Base-by-base conservation (phyloP, 2,113 vertebrate genomes). In the Gymnocephalus cernua region DNA sequence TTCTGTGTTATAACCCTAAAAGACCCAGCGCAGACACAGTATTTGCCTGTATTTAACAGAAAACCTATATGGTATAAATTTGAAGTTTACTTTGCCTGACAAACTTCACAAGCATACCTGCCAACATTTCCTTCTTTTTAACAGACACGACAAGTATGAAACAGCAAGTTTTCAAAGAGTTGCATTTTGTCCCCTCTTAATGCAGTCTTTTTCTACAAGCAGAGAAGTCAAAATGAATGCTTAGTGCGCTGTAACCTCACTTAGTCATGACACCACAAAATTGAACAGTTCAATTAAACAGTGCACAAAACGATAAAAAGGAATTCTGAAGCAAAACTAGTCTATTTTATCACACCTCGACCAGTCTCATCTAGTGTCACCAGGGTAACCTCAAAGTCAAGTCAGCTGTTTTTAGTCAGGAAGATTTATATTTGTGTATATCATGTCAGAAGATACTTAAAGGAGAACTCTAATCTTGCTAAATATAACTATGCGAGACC, bases 201-300 rank as follows among this genome's bases (percentile, higher is more conserved):
- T 21, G 29, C 7, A 13, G 21, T 50, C 5, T 50, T 61, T 35
- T 14, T 41, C 21, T 59, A 35, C 29, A 1, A 12, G 29, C 21
- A 48, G 6, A 35, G 21, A 51, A 58, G 15, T 50, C 54, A 12
- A 53, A 71, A 79, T 70, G 54, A 70, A 66, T 4, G 23, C 32
- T 53, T 66, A 29, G 21, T 53, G 29, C 44, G 75, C 53, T 25
- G 63, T 18, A 50, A 67, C 50, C 15, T 59, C 44, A 51, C n/a
- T 21, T 15, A 25, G 41, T 62, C 59, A 21, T 73, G 59, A 80
- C 21, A 41, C n/a, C 68, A 58, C 78, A 57, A 1, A 18, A 7
- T 38, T 50, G 73, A 56, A 57, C 21, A 2, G 12, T n/a, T 47
- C 32, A 62, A 70, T 68, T 77, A 38, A 35, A 63, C 27, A 23